A percentile compares a stretch with the other conserved stretches of the same genome.
Conservation (phyloP, 2,888 invertebrate species). For the Epistrophe grossulariae region DNA sequence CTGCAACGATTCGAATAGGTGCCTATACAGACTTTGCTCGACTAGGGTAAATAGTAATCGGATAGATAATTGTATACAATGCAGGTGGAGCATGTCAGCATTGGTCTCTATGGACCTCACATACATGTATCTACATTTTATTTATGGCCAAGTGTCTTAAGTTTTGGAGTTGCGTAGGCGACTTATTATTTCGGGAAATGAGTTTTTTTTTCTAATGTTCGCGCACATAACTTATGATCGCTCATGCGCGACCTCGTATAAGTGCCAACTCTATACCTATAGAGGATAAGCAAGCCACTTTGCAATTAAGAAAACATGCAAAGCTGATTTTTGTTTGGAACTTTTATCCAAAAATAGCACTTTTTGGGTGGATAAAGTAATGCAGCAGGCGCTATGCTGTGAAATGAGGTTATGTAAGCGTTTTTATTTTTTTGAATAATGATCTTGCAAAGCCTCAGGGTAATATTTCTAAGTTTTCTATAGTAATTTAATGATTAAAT, state of each 20-base stretch:
- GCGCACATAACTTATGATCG: conserved; percentile 46
- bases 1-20: background rate
- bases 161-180: conserved; percentile 66
- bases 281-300: conserved; percentile 43
- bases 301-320: conserved; percentile 71
- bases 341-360: conserved; percentile 46
- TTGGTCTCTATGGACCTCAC: conserved; percentile 32
- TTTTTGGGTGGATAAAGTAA: conserved; percentile 13
- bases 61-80: conserved; percentile 35
- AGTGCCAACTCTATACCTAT: conserved; percentile 17
- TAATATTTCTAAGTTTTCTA: background rate
- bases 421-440: conserved; percentile 15
- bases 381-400: background rate
- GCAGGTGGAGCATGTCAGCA: conserved; percentile 60
- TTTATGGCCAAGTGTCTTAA: conserved; percentile 41
- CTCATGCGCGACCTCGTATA: conserved; percentile 60
- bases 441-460: background rate
- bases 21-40: background rate
- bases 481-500: conserved; percentile 10
- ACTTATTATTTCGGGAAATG: conserved; percentile 64
- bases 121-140: too few species aligned
- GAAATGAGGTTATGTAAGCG: conserved; percentile 16
- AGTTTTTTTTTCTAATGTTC: conserved; percentile 20
- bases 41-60: background rate
- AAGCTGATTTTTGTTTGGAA: conserved; percentile 5